Evolutionary conservation across 2,888 invertebrate genomes (phyloP).

Genomic region (Volucella bombylans): DNA sequence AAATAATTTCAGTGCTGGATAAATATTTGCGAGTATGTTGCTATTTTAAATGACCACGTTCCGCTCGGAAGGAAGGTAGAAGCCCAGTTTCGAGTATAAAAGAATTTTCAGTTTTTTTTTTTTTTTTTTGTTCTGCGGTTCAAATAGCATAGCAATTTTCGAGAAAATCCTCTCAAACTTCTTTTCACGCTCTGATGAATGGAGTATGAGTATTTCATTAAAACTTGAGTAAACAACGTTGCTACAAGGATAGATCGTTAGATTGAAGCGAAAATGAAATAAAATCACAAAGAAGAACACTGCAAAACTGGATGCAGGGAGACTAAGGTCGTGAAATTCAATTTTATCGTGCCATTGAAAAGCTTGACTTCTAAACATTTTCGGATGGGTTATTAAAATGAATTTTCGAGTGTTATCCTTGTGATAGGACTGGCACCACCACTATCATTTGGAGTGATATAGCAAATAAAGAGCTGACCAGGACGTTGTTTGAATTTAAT

Average conservation of each 20-base stretch:
- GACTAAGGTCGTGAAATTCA: slow-evolving; percentile 58
- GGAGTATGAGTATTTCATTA: slow-evolving; percentile 68
- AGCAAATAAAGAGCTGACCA: slow-evolving; percentile 43
- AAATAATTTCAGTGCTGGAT: slow-evolving; percentile 62
- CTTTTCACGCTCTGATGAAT: slow-evolving; percentile 19
- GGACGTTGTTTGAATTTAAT: slow-evolving; percentile 52
- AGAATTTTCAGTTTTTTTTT: slow-evolving; percentile 13
- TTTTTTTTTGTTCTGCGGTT: slow-evolving; percentile 1
- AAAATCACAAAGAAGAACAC: not conserved
- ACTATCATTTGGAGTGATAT: slow-evolving; percentile 5
- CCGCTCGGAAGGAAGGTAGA: slow-evolving; percentile 53
- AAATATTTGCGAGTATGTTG: slow-evolving; percentile 67
- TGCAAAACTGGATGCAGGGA: not conserved
- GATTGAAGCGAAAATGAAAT: slow-evolving; percentile 19
- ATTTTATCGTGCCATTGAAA: slow-evolving; percentile 43
- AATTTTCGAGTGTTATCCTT: slow-evolving; percentile 30
- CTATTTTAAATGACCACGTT: slow-evolving; percentile 49
- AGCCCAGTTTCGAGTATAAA: slow-evolving; percentile 37
- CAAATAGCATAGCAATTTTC: slow-evolving; percentile 40
- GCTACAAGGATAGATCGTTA: slow-evolving; percentile 34
- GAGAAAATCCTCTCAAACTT: slow-evolving; percentile 42
- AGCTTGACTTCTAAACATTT: slow-evolving; percentile 12
- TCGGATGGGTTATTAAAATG: slow-evolving; percentile 51
- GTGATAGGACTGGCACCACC: slow-evolving; percentile 19
- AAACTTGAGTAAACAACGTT: slow-evolving; percentile 60